These are phyloP conservation scores for Amphipyra berbera DNA, from an alignment of 2,888 invertebrate genomes.

Conservation along the genomic window DNA sequence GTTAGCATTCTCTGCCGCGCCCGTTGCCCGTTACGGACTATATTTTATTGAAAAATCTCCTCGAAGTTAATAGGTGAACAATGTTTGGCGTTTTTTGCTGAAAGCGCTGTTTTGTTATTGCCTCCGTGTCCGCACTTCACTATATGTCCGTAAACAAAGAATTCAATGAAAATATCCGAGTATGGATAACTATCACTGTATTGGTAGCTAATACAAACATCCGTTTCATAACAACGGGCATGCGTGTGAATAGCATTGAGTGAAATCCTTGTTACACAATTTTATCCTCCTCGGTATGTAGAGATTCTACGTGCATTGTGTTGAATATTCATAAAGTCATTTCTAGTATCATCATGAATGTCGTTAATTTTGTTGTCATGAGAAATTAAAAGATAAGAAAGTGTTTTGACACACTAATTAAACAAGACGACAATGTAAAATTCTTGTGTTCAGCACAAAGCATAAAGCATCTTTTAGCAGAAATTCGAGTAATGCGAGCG, in stretches of 20 bases:
- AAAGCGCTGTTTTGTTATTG: conserved; percentile 45
- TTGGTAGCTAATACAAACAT: conserved; percentile 49
- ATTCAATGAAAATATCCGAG: conserved; percentile 46
- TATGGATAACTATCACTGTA: conserved; percentile 35
- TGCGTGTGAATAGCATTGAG: conserved; percentile 25
- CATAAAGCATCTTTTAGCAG: conserved; percentile 61
- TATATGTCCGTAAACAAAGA: conserved; percentile 47
- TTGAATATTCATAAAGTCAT: conserved; percentile 26
- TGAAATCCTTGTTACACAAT: conserved; percentile 31
- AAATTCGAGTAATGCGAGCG: conserved; percentile 68
- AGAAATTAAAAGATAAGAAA: conserved; percentile 31
- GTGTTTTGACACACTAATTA: conserved; percentile 56
- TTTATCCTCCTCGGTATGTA: conserved; percentile 9
- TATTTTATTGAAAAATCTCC: conserved; percentile 70
- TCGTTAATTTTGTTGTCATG: conserved; percentile 17
- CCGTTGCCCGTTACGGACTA: conserved; percentile 60
- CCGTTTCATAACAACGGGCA: conserved; percentile 40
- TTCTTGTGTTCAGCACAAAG: conserved; percentile 36
- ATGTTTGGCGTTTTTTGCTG: conserved; percentile 50
- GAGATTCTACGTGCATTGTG: conserved; percentile 10
- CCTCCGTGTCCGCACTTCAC: conserved; percentile 36
- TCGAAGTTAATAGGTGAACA: conserved; percentile 63
- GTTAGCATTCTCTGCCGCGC: conserved; percentile 72
- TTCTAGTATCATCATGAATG: conserved; percentile 1
- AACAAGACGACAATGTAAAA: conserved; percentile 39